These are phyloP conservation scores for Nibea albiflora DNA, from an alignment of 2,113 vertebrate genomes.

Conservation along the genomic window DNA sequence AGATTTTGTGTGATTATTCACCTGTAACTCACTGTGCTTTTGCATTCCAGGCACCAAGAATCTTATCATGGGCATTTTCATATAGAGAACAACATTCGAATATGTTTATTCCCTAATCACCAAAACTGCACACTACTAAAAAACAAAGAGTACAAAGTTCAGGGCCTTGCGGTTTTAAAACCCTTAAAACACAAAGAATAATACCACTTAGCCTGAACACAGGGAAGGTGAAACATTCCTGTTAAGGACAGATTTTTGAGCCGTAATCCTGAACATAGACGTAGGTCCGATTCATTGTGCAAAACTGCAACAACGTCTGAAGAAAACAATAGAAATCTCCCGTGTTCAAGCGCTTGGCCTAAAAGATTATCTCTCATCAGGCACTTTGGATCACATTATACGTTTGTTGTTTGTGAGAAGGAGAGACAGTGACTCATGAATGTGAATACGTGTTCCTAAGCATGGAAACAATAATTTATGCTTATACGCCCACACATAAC, in stretches of 20 bases:
- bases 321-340: constrained; percentile 33
- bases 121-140: constrained; percentile 15
- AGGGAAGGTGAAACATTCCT: constrained; percentile 41
- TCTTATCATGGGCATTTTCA: not conserved
- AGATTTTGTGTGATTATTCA: too few relatives aligned
- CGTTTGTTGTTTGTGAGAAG: not conserved
- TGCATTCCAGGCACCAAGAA: not conserved
- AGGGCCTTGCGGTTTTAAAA: constrained; percentile 35
- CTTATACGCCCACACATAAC: constrained; percentile 13
- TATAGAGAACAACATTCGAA: not conserved
- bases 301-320: constrained; percentile 9
- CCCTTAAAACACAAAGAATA: constrained; percentile 7
- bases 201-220: not conserved
- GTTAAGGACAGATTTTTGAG: constrained; percentile 25
- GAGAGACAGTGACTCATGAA: constrained; percentile 25
- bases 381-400: constrained; percentile 1
- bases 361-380: constrained; percentile 30
- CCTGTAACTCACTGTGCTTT: not conserved
- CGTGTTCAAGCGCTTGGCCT: constrained; percentile 14
- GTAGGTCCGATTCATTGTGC: constrained; percentile 36
- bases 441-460: not conserved
- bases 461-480: constrained; percentile 17
- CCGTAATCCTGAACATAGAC: constrained; percentile 53
- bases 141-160: constrained; percentile 50
- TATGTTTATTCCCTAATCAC: constrained; percentile 14